These are phyloP conservation scores for Exaiptasia diaphana DNA, from an alignment of 64 coral and sea anemone species.

Conservation along the genomic window DNA sequence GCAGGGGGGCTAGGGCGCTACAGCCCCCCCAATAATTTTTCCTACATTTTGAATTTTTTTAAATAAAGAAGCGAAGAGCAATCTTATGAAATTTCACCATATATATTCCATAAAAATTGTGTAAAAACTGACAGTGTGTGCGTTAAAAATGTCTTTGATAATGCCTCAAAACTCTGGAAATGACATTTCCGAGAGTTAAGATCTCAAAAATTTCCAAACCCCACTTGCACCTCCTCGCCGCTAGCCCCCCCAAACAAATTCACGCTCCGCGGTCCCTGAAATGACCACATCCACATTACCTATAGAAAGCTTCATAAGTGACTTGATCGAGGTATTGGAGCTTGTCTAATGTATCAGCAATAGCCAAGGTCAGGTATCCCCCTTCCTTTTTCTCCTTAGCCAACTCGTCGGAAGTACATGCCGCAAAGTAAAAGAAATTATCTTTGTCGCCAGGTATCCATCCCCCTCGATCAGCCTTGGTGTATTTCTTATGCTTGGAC, in stretches of 20 bases:
- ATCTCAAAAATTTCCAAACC: too few relatives aligned
- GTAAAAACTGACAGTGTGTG: too few relatives aligned
- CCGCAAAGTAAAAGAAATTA: conserved; percentile 19
- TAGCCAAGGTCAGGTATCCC: not conserved
- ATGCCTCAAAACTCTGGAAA: too few relatives aligned
- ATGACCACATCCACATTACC: not conserved
- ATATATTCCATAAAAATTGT: too few relatives aligned
- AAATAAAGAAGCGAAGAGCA: too few relatives aligned
- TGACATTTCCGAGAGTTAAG: too few relatives aligned
- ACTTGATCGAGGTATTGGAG: not conserved
- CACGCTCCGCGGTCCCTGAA: not conserved
- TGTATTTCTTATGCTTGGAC: not conserved
- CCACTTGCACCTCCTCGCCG: too few relatives aligned
- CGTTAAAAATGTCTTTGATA: too few relatives aligned
- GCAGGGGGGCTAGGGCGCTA: too few relatives aligned
- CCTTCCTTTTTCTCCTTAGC: conserved; percentile 23
- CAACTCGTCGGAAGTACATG: not conserved
- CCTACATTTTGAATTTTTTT: too few relatives aligned
- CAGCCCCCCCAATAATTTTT: too few relatives aligned
- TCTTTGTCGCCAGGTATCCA: conserved; percentile 2
- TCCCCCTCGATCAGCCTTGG: not conserved
- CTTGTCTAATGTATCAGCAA: not conserved
- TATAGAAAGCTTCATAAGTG: conserved; percentile 25
- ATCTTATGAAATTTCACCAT: too few relatives aligned
- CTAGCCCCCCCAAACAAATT: not conserved